Percentiles rank a stretch among this genome's conserved stretches.
These are phyloP conservation scores for Nymphalis polychloros DNA, from an alignment of 2,888 invertebrate species.

Conservation along the genomic window DNA sequence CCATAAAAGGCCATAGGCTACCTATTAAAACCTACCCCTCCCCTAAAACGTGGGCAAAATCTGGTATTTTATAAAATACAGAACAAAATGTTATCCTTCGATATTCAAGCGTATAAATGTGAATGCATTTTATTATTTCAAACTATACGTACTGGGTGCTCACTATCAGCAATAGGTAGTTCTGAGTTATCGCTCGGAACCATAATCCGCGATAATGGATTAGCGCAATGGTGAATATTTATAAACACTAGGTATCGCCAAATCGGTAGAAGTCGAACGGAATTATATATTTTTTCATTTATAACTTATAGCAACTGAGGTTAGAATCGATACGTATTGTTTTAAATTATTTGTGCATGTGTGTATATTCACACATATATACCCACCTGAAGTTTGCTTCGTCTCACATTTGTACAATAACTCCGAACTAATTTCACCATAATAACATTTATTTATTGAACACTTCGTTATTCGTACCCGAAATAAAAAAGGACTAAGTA, in stretches of 20 bases:
- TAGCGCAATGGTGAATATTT: constrained; percentile 71
- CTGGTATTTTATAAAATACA: neutral
- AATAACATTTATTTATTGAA: no score
- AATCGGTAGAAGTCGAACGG: constrained; percentile 56
- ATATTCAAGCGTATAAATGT: neutral
- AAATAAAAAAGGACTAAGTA: no score
- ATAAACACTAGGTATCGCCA: constrained; percentile 71
- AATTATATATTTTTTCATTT: neutral
- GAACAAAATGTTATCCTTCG: neutral
- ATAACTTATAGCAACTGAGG: neutral
- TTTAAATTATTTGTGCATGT: no score
- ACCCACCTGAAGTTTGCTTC: no score
- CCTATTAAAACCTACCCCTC: no score
- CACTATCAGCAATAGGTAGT: constrained; percentile 58
- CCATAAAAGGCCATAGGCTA: no score
- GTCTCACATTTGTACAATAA: no score
- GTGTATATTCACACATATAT: no score
- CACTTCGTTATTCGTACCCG: no score
- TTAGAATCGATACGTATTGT: no score
- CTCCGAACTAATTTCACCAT: no score
- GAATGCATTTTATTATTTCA: constrained; percentile 15
- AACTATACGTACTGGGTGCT: neutral
- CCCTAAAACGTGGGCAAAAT: no score
- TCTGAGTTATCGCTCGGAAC: constrained; percentile 68
- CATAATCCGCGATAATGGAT: constrained; percentile 80